Base-by-base conservation (phyloP, 2,113 vertebrate genomes). In the Acrocephalus kingi region DNA sequence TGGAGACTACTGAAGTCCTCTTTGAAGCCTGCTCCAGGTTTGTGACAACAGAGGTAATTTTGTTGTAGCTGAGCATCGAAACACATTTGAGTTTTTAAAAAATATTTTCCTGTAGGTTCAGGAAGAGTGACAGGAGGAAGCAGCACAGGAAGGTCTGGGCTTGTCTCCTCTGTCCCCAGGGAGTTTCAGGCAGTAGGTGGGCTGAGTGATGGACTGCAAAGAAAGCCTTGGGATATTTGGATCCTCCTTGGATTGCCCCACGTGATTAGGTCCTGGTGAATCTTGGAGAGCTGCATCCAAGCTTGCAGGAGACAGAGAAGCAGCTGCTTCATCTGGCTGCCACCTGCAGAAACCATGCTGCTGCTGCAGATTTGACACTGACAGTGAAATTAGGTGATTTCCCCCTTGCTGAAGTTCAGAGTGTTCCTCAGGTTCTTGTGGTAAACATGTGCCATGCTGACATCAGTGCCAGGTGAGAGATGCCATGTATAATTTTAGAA, bases 401-500 rank as follows among this genome's bases (percentile, higher is more conserved):
- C 74, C 64, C 39, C 68, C 71, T 74, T 48, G 48, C 41, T 1
- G 13, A 74, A 80, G 52, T 83, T 88, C 55, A 74, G 54, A 55
- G 72, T 52, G 56, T 33, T 96, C 45, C 84, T 92, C 68, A 64
- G 83, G 92, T 75, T 95, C 63, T 59, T 0, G 1, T 75, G 68
- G 84, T 80, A 94, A 94, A 89, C 58, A 69, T 55, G 89, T 82
- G 76, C 52, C 64, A 35, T 1, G 6, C 84, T 89, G 77, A 68
- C 75, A 87, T 61, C 74, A 79, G 63, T 92, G 58, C 73, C 92
- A 95, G 66, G 68, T 66, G 78, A 87, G 82, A 93, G 85, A 67
- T 96, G 69, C 75, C 66, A 7, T 58, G 72, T 62, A 74, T 88
- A 92, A 96, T 91, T 95, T 89, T 84, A 90, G 95, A 89, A 93